A percentile compares a stretch with the other conserved stretches of the same genome.
Conservation (phyloP, 1,140 invertebrate species). For the Aphelenchoides avenae region DNA sequence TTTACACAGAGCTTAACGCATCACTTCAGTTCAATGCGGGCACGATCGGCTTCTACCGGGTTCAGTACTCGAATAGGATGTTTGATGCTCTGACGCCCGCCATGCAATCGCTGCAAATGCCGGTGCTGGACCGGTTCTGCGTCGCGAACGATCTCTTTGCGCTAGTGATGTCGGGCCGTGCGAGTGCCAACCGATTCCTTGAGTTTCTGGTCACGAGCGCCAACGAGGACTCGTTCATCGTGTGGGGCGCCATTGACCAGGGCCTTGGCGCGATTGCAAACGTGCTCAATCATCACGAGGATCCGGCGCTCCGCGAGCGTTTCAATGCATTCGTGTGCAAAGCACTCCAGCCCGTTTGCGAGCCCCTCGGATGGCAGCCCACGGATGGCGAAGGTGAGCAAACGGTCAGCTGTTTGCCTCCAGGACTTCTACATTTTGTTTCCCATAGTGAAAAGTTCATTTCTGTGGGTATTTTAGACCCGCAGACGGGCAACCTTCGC, state of each 20-base stretch:
- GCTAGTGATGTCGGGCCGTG: slow-evolving; percentile 64
- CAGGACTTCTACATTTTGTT: too few relatives aligned
- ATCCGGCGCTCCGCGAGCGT: slow-evolving; percentile 52
- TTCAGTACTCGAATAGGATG: slow-evolving; percentile 77
- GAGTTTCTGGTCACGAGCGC: slow-evolving; percentile 39
- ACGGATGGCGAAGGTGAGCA: slow-evolving; percentile 59
- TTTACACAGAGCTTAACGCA: too few relatives aligned
- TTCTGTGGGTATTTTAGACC: slow-evolving; percentile 26
- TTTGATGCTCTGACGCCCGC: slow-evolving; percentile 73
- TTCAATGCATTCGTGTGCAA: slow-evolving; percentile 58
- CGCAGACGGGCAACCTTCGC: slow-evolving; percentile 74
- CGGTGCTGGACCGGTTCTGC: slow-evolving; percentile 81
- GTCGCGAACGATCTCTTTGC: slow-evolving; percentile 87
- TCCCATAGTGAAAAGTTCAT: slow-evolving; percentile 3
- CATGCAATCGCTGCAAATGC: slow-evolving; percentile 72
- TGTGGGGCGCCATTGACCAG: slow-evolving; percentile 47
- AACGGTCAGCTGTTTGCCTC: slow-evolving; percentile 5
- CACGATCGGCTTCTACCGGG: slow-evolving; percentile 67
- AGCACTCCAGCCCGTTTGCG: slow-evolving; percentile 57
- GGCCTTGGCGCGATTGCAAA: slow-evolving; percentile 22
- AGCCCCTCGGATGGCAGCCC: slow-evolving; percentile 61
- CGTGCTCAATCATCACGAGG: slow-evolving; percentile 22
- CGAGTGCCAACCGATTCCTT: slow-evolving; percentile 47
- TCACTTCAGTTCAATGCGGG: slow-evolving; percentile 62
- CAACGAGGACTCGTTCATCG: slow-evolving; percentile 53